Evolutionary conservation across 2,113 vertebrate species (phyloP).

Genomic region (Onychorhynchus coronatus): DNA sequence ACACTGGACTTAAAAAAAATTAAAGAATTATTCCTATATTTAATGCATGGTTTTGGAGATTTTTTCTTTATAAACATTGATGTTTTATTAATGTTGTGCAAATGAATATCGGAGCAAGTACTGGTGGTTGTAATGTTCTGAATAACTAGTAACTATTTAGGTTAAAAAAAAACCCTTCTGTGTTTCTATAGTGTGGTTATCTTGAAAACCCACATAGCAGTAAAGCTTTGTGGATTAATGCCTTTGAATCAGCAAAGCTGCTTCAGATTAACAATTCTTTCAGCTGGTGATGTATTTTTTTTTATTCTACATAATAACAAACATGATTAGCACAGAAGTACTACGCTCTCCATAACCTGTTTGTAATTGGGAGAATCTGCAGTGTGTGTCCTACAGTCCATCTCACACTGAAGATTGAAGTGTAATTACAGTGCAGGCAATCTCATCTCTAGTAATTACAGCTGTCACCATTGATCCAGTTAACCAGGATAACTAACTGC

Average conservation of each 20-base stretch:
- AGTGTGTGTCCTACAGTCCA: constrained; percentile 65
- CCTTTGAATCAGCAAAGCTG: constrained; percentile 53
- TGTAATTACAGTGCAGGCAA: constrained; percentile 79
- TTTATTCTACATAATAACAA: constrained; percentile 57
- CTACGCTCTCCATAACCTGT: constrained; percentile 44
- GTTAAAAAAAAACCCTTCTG: background rate
- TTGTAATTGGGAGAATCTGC: constrained; percentile 63
- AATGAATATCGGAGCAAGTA: background rate
- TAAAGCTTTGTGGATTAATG: constrained; percentile 47
- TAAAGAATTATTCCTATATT: background rate
- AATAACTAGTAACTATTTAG: constrained; percentile 6
- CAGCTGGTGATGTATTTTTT: constrained; percentile 16
- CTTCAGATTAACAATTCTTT: constrained; percentile 63
- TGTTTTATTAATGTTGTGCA: constrained; percentile 34
- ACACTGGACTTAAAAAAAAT: background rate
- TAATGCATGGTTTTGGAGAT: background rate
- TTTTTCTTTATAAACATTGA: constrained; percentile 2
- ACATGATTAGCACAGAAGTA: constrained; percentile 64
- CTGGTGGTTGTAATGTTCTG: background rate
- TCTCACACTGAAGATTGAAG: constrained; percentile 68
- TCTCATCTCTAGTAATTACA: constrained; percentile 83
- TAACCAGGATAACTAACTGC: constrained; percentile 81
- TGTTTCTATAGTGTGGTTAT: background rate
- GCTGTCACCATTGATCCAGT: constrained; percentile 81
- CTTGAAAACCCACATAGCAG: background rate